phyloP scores from a whole-genome alignment of 2,888 invertebrate genomes.

The Bombyx huttoni region DNA sequence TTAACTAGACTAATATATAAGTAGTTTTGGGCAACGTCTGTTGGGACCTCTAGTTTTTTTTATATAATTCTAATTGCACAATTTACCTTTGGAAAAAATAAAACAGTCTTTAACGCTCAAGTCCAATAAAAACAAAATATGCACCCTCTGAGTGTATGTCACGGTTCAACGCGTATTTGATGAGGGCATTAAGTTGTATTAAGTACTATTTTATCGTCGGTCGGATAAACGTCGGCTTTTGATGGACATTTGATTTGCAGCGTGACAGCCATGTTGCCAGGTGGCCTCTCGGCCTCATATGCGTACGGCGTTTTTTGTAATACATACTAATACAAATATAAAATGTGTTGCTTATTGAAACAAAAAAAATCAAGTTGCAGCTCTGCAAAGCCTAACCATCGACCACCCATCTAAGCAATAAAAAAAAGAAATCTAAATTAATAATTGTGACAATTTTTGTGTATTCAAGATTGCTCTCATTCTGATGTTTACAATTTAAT shows the following conservation, averaged over 20 bases:
- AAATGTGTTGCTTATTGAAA: no score
- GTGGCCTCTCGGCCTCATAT: slow-evolving; percentile 23
- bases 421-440: no score
- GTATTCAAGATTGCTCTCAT: no score
- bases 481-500: no score
- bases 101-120: neutral
- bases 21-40: no score
- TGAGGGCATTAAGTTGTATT: slow-evolving; percentile 26
- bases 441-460: no score
- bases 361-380: no score
- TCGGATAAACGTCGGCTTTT: slow-evolving; percentile 31
- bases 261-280: slow-evolving; percentile 32
- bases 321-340: slow-evolving; percentile 15
- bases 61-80: neutral
- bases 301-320: slow-evolving; percentile 5
- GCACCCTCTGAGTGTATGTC: slow-evolving; percentile 9
- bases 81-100: neutral
- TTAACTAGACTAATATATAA: no score
- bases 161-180: slow-evolving; percentile 36
- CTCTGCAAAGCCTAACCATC: no score
- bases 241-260: slow-evolving; percentile 35
- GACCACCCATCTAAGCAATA: no score
- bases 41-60: no score
- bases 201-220: slow-evolving; percentile 44
- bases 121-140: neutral